These are phyloP conservation scores for Empidonax traillii DNA, from an alignment of 2,113 vertebrate genomes.

Conservation along the genomic window DNA sequence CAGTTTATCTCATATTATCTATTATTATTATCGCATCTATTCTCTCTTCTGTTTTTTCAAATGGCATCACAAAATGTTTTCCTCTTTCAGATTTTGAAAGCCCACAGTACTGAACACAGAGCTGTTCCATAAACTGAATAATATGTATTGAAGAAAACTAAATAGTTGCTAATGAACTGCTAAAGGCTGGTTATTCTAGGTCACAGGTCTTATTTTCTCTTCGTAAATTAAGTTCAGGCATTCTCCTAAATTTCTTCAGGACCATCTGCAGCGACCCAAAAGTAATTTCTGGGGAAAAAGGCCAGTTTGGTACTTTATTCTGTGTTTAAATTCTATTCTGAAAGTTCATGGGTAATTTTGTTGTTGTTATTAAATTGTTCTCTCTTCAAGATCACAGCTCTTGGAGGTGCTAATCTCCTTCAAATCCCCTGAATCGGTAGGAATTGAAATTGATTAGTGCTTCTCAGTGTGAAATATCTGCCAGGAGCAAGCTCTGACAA, in stretches of 20 bases:
- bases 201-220: not conserved
- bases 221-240: not conserved
- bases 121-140: not conserved
- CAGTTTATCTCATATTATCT: too few species aligned
- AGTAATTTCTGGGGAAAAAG: not conserved
- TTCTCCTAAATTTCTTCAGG: not conserved
- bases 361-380: not conserved
- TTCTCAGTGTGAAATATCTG: not conserved
- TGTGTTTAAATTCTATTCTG: not conserved
- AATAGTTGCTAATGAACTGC: constrained; percentile 31
- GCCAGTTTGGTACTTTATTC: not conserved
- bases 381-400: not conserved
- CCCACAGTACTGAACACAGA: not conserved
- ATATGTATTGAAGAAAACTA: constrained; percentile 1
- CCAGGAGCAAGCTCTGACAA: not conserved
- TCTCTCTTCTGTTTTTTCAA: not conserved
- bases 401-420: not conserved
- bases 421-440: not conserved
- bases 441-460: constrained; percentile 13
- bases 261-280: not conserved
- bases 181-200: constrained; percentile 37
- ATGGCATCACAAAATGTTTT: not conserved
- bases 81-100: not conserved
- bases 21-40: not conserved
- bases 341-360: not conserved